A percentile compares a stretch with the other conserved stretches of the same genome.
phyloP scores from a whole-genome alignment of 2,797 vertebrate species.

The Platyrinchus mystaceus region DNA sequence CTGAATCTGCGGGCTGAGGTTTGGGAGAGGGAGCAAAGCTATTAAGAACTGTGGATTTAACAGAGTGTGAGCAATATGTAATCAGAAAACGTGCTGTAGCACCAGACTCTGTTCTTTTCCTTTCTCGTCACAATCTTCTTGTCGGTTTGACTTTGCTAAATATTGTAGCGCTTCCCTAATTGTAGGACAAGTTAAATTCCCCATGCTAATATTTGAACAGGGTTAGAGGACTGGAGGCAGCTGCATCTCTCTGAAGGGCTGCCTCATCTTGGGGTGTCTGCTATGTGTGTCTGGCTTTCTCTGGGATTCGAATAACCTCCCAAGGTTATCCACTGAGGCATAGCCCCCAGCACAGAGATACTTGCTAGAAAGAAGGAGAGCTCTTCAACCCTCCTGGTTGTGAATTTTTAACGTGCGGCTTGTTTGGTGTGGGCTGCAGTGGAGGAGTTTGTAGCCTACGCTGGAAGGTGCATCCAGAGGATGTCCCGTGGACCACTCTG shows the following conservation, averaged over 20 bases:
- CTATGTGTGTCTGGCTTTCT: neutral
- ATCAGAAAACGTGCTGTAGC: neutral
- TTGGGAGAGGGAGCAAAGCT: neutral
- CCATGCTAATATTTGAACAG: neutral
- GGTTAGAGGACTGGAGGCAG: neutral
- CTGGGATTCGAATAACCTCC: neutral
- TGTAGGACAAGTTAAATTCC: neutral
- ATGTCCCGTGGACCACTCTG: rapidly evolving
- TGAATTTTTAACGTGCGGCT: rapidly evolving
- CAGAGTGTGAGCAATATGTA: neutral
- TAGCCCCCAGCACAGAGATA: neutral
- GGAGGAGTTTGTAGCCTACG: neutral
- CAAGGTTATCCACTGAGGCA: neutral
- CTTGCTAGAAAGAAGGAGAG: neutral
- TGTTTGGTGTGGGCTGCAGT: neutral
- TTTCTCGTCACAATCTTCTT: neutral
- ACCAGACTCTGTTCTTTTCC: neutral
- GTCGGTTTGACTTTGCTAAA: neutral
- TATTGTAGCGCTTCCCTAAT: neutral
- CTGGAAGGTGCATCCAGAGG: neutral
- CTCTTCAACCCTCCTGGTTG: neutral
- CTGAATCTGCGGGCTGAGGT: neutral
- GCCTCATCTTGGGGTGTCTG: neutral
- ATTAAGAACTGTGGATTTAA: neutral
- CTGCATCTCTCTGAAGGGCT: neutral